Conservation (phyloP, 2,113 vertebrate genomes). For the Hippocampus zosterae region DNA sequence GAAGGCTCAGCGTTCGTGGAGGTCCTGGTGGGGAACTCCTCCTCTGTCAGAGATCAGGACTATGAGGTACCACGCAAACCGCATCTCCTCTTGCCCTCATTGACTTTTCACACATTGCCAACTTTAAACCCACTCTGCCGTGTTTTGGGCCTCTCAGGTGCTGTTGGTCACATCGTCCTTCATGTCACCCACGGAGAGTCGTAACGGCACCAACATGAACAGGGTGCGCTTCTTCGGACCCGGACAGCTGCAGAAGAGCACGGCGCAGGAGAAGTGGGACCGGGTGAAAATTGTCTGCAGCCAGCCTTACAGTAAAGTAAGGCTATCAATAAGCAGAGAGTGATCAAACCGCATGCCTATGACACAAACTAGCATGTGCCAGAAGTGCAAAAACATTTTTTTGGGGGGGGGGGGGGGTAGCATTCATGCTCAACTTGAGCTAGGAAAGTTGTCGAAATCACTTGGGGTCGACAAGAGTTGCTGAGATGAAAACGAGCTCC, state of each 20-base stretch:
- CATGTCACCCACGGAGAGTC: constrained; percentile 89
- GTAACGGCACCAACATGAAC: constrained; percentile 76
- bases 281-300: constrained; percentile 83
- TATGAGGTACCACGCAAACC: constrained; percentile 73
- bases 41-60: constrained; percentile 78
- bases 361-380: too few species aligned
- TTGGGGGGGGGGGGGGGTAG: too few species aligned
- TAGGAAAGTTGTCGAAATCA: too few species aligned
- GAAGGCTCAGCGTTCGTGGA: constrained; percentile 87
- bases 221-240: constrained; percentile 81
- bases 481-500: too few species aligned
- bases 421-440: too few species aligned
- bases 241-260: constrained; percentile 78
- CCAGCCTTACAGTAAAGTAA: constrained; percentile 86
- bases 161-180: constrained; percentile 87
- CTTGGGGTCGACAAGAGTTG: too few species aligned
- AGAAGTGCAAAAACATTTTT: too few species aligned
- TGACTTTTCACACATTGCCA: not conserved
- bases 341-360: not conserved
- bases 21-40: constrained; percentile 83
- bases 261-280: constrained; percentile 85
- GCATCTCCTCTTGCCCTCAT: not conserved
- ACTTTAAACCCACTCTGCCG: not conserved
- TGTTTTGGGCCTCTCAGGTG: constrained; percentile 64
- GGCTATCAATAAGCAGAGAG: not conserved